Evolutionary conservation across 1,140 invertebrate genomes (phyloP), one percentile per base, ranked within the genome.

Genomic region (Aplysia californica): DNA sequence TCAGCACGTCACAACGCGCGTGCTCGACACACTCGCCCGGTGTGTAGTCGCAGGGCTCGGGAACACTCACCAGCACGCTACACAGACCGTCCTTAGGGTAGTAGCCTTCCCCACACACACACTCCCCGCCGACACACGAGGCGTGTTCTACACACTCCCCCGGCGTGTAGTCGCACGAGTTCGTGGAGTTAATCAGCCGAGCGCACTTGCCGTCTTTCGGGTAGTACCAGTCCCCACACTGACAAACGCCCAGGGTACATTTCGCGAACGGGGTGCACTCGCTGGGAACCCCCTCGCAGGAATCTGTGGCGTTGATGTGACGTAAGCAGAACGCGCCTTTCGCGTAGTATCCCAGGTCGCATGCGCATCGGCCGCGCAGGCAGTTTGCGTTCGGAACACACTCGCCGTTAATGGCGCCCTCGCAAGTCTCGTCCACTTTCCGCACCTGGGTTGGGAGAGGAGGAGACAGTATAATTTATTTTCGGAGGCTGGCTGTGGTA

Each of bases 221-320:
- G 33, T 70, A 78, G 44, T 69, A 75, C 1, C 71, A 69, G 35
- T 74, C 71, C 18, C 20, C 20, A 41, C 77, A 78, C 38, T 75
- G 59, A 68, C 77, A 78, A 3, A 50, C 35, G 18, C 66, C 67
- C 21, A 29, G 2, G 2, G n/a, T 10, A 23, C 69, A 71, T 5
- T 66, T 31, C 4, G 71, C 72, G 35, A 67, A 55, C 39, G 64
- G 55, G 20, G 77, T 75, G 72, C 77, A 78, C 36, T 78, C 77
- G 6, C 65, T 72, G 15, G 44, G 20, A 33, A 64, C 59, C 29
- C 61, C 50, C 66, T 67, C 50, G 38, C 77, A 78, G 0, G 23
- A 26, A 29, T 74, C 3, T 20, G 35, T 56, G 21, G 50, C 65
- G 50, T 69, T 75, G 15, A 35, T 35, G 21, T 66, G 44, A n/a